A percentile compares a stretch with the other conserved stretches of the same genome.
Conservation (phyloP, 1,140 invertebrate genomes). For the Rhagoletis zephyria region DNA sequence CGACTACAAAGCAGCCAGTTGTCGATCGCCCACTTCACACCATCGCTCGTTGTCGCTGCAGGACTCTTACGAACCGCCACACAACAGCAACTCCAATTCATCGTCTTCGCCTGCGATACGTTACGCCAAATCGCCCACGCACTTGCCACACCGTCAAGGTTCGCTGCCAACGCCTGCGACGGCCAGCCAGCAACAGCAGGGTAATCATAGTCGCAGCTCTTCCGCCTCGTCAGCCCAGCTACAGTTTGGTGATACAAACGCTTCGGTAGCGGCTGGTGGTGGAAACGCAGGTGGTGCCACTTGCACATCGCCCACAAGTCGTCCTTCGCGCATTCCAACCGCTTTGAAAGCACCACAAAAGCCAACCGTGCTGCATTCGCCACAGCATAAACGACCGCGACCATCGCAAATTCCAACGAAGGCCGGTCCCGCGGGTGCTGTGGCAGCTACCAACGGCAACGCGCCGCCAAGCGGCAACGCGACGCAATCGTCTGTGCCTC, state of each 20-base stretch:
- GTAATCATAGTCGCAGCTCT: constrained; percentile 70
- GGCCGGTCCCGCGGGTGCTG: constrained; percentile 53
- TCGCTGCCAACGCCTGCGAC: constrained; percentile 59
- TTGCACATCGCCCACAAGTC: constrained; percentile 65
- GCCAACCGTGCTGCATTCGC: constrained; percentile 65
- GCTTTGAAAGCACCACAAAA: constrained; percentile 66
- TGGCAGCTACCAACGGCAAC: constrained; percentile 42
- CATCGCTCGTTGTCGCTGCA: constrained; percentile 29
- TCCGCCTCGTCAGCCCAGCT: constrained; percentile 71
- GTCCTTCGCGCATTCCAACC: constrained; percentile 73
- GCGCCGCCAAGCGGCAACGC: constrained; percentile 57
- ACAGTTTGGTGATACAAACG: constrained; percentile 65
- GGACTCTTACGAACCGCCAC: constrained; percentile 50
- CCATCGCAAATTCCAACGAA: constrained; percentile 73
- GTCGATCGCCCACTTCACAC: constrained; percentile 52
- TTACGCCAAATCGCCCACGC: constrained; percentile 67
- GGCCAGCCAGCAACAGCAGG: constrained; percentile 62
- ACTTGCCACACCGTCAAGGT: constrained; percentile 67
- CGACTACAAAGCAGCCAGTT: constrained; percentile 65
- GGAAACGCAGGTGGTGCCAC: constrained; percentile 29
- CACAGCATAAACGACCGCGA: constrained; percentile 68
- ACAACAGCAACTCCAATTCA: constrained; percentile 54
- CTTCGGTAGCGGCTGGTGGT: background rate
- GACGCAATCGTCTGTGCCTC: constrained; percentile 55
- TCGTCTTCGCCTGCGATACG: constrained; percentile 62